Evolutionary conservation across 2,113 vertebrate genomes (phyloP).

Genomic region (Neodon shergylaensis): DNA sequence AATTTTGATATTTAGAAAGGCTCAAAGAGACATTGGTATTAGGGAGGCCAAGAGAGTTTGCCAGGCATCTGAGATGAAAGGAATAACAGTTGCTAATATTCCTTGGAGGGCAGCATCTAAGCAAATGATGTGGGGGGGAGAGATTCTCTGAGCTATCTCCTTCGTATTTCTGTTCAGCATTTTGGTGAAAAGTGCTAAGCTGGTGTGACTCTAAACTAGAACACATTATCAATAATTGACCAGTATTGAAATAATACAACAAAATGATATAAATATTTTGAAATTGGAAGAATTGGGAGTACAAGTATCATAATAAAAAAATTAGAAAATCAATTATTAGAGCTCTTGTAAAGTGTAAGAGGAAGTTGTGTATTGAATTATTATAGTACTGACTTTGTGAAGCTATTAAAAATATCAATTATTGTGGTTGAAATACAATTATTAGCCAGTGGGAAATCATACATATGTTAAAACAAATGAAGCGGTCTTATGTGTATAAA

Average conservation of each 20-base stretch:
- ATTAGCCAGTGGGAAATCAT: conserved; percentile 19
- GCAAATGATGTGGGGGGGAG: fast-evolving
- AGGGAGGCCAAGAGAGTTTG: not conserved
- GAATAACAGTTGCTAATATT: not conserved
- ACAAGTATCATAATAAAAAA: not conserved
- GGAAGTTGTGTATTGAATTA: conserved; percentile 15
- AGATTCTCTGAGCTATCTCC: too few relatives aligned
- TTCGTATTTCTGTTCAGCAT: not conserved
- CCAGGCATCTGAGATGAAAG: too few relatives aligned
- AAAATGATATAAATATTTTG: conserved; percentile 13
- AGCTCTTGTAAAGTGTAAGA: not conserved
- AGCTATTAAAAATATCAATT: not conserved
- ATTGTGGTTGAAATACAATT: not conserved
- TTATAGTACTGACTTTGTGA: conserved; percentile 15
- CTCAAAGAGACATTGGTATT: too few relatives aligned
- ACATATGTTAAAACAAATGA: not conserved
- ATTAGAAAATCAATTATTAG: not conserved
- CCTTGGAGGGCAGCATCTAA: not conserved
- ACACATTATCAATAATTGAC: not conserved
- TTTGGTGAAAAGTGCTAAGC: not conserved
- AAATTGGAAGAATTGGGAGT: not conserved
- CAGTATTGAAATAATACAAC: not conserved
- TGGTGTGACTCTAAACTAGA: not conserved
- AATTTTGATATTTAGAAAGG: not conserved
- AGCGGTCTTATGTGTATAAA: not conserved